A percentile compares a stretch with the other conserved stretches of the same genome.
Conservation (phyloP, 2,888 invertebrate species). For the Diachrysia chrysitis region DNA sequence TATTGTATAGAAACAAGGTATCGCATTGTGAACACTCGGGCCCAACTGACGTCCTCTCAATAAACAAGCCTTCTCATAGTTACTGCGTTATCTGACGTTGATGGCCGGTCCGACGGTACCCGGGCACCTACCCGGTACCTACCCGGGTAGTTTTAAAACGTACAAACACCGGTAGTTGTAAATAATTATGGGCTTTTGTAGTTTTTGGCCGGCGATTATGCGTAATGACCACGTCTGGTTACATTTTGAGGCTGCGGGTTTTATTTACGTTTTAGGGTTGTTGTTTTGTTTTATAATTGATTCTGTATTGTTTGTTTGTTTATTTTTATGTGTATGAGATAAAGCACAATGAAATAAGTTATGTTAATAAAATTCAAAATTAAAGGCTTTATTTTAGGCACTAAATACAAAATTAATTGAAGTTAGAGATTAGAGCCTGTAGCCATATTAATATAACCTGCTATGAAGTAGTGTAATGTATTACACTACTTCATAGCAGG, state of each 20-base stretch:
- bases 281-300: slow-evolving; percentile 56
- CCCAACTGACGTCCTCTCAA: slow-evolving; percentile 77
- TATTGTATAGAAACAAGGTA: no score
- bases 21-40: slow-evolving; percentile 65
- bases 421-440: no score
- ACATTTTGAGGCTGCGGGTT: slow-evolving; percentile 51
- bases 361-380: not conserved
- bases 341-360: not conserved
- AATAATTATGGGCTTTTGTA: slow-evolving; percentile 77
- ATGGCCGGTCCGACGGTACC: slow-evolving; percentile 65
- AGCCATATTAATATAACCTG: no score
- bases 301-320: slow-evolving; percentile 47
- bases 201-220: slow-evolving; percentile 64
- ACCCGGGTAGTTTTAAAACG: slow-evolving; percentile 80
- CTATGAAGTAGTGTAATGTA: no score
- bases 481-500: no score
- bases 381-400: no score
- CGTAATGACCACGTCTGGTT: slow-evolving; percentile 58
- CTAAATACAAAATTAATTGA: no score
- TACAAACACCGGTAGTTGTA: slow-evolving; percentile 70
- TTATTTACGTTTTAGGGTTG: slow-evolving; percentile 48
- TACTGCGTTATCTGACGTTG: slow-evolving; percentile 80
- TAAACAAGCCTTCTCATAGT: slow-evolving; percentile 86
- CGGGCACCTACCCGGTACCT: not conserved
- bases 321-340: slow-evolving; percentile 35